phyloP scores from a whole-genome alignment of 2,113 vertebrate genomes.

The Sander lucioperca region DNA sequence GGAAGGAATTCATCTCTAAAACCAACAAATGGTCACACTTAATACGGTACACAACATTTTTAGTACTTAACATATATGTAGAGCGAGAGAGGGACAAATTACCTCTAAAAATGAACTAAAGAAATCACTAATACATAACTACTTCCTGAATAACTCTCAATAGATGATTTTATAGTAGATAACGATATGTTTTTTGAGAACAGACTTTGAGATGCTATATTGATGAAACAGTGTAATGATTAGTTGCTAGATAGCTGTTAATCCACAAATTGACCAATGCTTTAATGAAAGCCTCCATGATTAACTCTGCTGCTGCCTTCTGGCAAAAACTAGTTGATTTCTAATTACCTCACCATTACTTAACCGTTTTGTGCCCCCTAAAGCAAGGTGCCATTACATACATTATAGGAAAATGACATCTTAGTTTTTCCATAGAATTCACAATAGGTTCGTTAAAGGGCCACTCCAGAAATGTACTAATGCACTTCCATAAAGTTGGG shows the following conservation, averaged over 20 bases:
- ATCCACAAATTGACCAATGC: background rate
- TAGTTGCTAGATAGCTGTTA: background rate
- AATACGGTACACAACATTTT: background rate
- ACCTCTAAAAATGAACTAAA: background rate
- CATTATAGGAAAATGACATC: background rate
- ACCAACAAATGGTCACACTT: background rate
- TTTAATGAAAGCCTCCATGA: conserved; percentile 5
- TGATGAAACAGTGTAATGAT: conserved; percentile 2
- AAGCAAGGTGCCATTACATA: background rate
- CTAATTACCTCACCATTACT: background rate
- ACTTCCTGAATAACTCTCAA: background rate
- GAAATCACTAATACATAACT: too few species aligned
- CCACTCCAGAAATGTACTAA: background rate
- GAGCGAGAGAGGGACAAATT: background rate
- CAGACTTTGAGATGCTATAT: background rate
- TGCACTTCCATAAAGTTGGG: background rate
- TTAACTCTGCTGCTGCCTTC: background rate
- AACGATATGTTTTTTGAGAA: background rate
- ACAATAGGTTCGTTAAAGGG: background rate
- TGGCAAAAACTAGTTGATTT: background rate
- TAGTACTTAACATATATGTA: too few species aligned
- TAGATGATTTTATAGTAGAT: background rate
- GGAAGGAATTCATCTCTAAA: background rate
- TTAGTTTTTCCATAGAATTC: background rate
- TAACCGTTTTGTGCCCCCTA: background rate